Base-by-base conservation (phyloP, 2,797 vertebrate species). In the Hypotaenidia philippensis region DNA sequence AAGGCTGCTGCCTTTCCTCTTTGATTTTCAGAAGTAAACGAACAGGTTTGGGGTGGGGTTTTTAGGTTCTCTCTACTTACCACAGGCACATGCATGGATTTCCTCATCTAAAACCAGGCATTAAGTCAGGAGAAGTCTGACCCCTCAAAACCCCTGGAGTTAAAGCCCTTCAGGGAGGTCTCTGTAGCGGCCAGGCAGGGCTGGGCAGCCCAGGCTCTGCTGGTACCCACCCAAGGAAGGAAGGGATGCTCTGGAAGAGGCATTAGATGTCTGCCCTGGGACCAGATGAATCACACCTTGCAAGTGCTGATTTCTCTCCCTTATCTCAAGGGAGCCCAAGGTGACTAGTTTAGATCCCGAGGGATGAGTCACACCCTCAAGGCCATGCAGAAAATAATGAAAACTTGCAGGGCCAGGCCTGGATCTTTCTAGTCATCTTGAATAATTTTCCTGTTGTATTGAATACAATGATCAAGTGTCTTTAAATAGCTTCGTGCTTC, bases 291-390 rank as follows among this genome's bases (percentile, higher is more conserved):
- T 90, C 93, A 91, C 77, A 36, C 72, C 77, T 86, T 56, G 55
- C 57, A 38, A 91, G 77, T 40, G 80, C 85, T 88, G 87, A 55
- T 91, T 78, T 13, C 75, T 83, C 40, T 75, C 64, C 50, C 79
- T 87, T 75, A 81, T 91, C 79, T 27, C 52, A 9, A 11, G 70
- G 89, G 65, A 95, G 90, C 87, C 87, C 38, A 47, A 90, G 94
- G 94, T 94, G 96, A 83, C 72, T 88, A 32, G 57, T 91, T 90
- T 55, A 65, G 89, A 91, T 91, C 76, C 66, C 81, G 93, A 87
- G 11, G 70, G 95, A 61, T 96, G 89, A 96, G 70, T 92, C 94
- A 91, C 64, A 80, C 50, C 84, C 94, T 89, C 41, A 40, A 89
- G 93, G 87, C 92, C 68, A 29, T 5, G 34, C 55, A 69, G 87